These are phyloP conservation scores for Eudemis profundana DNA, from an alignment of 2,888 invertebrate species.

Conservation along the genomic window DNA sequence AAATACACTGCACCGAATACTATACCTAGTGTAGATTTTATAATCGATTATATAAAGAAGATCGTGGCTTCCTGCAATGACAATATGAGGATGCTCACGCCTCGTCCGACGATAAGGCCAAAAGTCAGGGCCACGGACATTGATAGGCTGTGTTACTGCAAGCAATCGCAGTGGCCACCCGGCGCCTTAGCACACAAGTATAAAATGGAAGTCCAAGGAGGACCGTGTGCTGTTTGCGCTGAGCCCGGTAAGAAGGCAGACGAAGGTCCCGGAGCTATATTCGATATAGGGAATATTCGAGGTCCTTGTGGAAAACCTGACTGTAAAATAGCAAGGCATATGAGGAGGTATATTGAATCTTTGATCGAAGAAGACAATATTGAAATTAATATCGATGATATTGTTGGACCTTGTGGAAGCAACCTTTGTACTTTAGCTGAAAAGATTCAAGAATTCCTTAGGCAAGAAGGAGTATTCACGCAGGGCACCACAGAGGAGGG, in stretches of 20 bases:
- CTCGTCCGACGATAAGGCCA: conserved; percentile 70
- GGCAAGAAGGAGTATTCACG: conserved; percentile 69
- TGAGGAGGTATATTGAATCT: conserved; percentile 74
- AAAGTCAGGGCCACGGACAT: conserved; percentile 78
- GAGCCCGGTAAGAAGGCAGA: conserved; percentile 58
- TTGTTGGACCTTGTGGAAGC: conserved; percentile 78
- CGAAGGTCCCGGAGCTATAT: conserved; percentile 54
- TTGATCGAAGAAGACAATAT: conserved; percentile 73
- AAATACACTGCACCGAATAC: conserved; percentile 72
- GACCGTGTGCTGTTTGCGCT: conserved; percentile 72
- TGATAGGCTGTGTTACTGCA: conserved; percentile 75
- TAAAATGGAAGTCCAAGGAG: conserved; percentile 64
- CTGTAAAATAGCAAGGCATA: conserved; percentile 75
- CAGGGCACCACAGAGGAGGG: conserved; percentile 61
- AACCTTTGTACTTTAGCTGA: conserved; percentile 72
- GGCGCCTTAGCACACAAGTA: conserved; percentile 71
- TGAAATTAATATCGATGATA: conserved; percentile 66
- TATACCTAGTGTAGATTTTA: conserved; percentile 73
- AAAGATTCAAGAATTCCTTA: conserved; percentile 72
- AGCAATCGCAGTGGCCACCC: conserved; percentile 72
- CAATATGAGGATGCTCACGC: conserved; percentile 80
- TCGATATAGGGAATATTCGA: conserved; percentile 75
- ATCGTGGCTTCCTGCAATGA: conserved; percentile 79
- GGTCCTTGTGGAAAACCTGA: conserved; percentile 78
- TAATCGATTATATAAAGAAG: conserved; percentile 75